Conservation (phyloP, 2,113 vertebrate genomes). For the Raja brachyura region DNA sequence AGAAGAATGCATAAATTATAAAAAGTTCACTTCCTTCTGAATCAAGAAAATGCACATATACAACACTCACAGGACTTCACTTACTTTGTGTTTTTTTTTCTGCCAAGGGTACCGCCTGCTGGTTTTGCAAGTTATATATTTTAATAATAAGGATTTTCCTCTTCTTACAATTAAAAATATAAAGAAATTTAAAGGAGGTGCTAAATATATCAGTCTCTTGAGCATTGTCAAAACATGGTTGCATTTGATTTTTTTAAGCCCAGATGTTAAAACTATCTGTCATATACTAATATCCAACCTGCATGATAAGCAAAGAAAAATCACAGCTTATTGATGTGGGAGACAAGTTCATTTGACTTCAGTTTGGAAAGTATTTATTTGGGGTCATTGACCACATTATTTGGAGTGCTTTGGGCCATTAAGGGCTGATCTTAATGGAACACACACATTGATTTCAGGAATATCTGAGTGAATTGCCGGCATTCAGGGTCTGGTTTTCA, state of each 20-base stretch:
- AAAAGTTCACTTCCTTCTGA: background rate
- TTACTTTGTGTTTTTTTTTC: background rate
- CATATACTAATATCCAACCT: background rate
- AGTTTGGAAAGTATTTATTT: background rate
- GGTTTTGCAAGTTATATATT: background rate
- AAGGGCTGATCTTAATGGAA: background rate
- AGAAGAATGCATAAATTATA: background rate
- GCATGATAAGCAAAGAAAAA: background rate
- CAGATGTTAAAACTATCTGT: background rate
- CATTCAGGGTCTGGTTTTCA: background rate
- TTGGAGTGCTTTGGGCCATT: background rate
- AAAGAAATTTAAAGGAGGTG: background rate
- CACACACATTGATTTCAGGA: background rate
- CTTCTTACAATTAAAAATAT: background rate
- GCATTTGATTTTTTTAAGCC: background rate
- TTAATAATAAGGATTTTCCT: background rate
- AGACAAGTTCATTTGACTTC: background rate
- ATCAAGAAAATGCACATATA: too few relatives aligned
- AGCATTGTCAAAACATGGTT: slow-evolving; percentile 21
- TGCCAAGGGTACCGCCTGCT: background rate
- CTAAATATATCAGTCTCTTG: background rate
- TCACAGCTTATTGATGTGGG: background rate
- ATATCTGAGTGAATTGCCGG: background rate
- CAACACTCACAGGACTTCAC: background rate
- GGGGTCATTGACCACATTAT: background rate